These are phyloP conservation scores for Conus ventricosus DNA, from an alignment of 1,140 invertebrate genomes.

Conservation along the genomic window DNA sequence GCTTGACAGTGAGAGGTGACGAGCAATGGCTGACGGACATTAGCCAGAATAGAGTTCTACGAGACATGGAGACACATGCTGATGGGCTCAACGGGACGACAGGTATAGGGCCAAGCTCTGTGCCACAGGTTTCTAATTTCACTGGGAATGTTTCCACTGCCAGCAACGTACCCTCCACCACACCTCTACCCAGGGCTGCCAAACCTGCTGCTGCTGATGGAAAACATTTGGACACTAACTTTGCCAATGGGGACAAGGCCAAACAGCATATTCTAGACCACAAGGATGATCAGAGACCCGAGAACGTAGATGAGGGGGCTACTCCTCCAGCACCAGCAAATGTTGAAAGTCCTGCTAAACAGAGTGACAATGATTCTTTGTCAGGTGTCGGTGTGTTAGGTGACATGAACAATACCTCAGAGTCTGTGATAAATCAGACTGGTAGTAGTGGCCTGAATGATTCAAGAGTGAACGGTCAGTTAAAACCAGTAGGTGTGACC, in stretches of 20 bases:
- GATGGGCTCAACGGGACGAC: not conserved
- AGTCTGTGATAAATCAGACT: not conserved
- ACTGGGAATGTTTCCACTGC: not conserved
- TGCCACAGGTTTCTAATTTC: not conserved
- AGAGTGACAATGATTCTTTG: not conserved
- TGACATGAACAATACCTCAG: not conserved
- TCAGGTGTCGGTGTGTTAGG: not conserved
- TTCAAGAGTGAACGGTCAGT: not conserved
- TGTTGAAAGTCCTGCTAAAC: not conserved
- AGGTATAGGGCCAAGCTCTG: not conserved
- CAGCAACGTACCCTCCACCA: not conserved
- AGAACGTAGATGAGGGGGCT: not conserved
- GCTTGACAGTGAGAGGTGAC: not conserved
- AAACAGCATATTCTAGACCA: constrained; percentile 29
- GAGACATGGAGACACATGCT: not conserved
- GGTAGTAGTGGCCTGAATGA: not conserved
- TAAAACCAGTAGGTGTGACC: not conserved
- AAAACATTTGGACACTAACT: constrained; percentile 26
- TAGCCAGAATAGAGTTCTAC: constrained; percentile 11
- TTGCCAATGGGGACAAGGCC: constrained; percentile 34
- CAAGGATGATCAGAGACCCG: constrained; percentile 14
- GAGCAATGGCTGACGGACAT: not conserved
- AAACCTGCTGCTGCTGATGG: constrained; percentile 45
- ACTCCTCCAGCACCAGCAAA: no score
- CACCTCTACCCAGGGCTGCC: constrained; percentile 28